These are phyloP conservation scores for Schizopygopsis pylzovi DNA, from an alignment of 2,797 vertebrate genomes.

Conservation along the genomic window DNA sequence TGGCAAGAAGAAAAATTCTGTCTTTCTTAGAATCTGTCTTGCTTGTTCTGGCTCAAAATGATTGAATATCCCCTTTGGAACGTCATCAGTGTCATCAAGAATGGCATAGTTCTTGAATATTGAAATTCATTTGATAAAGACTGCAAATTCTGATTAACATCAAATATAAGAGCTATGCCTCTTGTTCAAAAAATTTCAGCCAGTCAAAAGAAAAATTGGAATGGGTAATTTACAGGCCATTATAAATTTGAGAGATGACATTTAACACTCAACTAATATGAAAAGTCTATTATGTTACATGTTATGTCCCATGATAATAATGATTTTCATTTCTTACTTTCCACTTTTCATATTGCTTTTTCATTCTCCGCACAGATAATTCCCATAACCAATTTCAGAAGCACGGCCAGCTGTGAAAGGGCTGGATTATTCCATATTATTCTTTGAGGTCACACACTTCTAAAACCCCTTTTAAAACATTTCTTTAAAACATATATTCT, in stretches of 20 bases:
- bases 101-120: conserved; percentile 12
- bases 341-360: conserved; percentile 40
- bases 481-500: background rate
- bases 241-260: conserved; percentile 33
- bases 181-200: conserved; percentile 19
- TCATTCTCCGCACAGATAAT: conserved; percentile 14
- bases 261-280: conserved; percentile 16
- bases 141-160: conserved; percentile 35
- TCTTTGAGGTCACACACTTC: background rate
- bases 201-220: conserved; percentile 37
- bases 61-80: conserved; percentile 21
- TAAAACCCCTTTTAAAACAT: background rate
- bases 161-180: background rate
- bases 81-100: background rate
- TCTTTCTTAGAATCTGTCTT: conserved; percentile 4
- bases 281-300: conserved; percentile 41
- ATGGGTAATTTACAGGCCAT: conserved; percentile 34
- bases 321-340: conserved; percentile 40
- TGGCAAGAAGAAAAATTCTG: background rate
- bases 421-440: background rate
- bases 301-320: conserved; percentile 13
- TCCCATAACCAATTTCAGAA: conserved; percentile 31
- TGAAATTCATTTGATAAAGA: conserved; percentile 35
- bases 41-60: conserved; percentile 14
- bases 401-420: background rate